Conservation (phyloP, 2,888 invertebrate genomes). For the Polylopha cassiicola region DNA sequence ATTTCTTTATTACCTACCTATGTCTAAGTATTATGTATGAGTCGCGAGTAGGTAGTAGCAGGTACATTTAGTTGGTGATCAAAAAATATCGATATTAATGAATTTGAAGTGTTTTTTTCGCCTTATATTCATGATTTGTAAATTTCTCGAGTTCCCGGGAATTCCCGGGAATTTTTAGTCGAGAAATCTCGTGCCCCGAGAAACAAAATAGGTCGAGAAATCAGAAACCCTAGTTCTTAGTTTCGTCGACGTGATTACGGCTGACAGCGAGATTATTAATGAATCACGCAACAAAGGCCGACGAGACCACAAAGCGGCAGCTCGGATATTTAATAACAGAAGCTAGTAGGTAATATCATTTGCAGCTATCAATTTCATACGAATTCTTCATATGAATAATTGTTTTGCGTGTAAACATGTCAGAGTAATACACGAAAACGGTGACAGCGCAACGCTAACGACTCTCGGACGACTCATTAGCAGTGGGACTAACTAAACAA, state of each 20-base stretch:
- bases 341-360: neutral
- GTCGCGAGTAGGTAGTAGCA: too few species aligned
- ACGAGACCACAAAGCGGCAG: neutral
- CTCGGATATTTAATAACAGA: neutral
- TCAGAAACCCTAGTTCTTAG: too few species aligned
- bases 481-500: conserved; percentile 40
- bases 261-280: conserved; percentile 11
- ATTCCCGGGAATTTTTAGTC: too few species aligned
- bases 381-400: neutral
- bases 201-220: too few species aligned
- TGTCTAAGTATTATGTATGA: too few species aligned
- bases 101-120: too few species aligned
- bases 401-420: conserved; percentile 23
- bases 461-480: conserved; percentile 33
- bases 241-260: conserved; percentile 12
- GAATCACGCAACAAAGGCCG: conserved; percentile 2
- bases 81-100: too few species aligned
- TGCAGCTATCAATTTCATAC: neutral
- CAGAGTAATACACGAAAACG: conserved; percentile 17
- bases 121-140: too few species aligned
- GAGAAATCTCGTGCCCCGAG: too few species aligned
- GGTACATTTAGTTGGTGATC: too few species aligned
- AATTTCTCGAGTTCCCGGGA: too few species aligned
- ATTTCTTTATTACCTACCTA: too few species aligned
- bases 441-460: conserved; percentile 26